A percentile compares a stretch with the other conserved stretches of the same genome.
Conservation (phyloP, 2,113 vertebrate species). For the Pavo muticus region DNA sequence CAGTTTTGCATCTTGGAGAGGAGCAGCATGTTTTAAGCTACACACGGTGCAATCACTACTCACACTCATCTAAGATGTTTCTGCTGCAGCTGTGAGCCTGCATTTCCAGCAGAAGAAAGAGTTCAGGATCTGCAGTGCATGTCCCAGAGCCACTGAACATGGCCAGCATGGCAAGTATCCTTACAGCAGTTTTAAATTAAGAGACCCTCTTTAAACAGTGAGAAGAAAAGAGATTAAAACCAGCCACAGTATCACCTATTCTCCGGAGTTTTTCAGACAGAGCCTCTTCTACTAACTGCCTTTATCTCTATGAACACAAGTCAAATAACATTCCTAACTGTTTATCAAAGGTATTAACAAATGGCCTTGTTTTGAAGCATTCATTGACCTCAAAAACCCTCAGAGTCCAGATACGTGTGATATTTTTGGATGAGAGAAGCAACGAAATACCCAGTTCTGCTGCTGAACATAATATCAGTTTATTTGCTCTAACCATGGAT, state of each 20-base stretch:
- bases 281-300: not conserved
- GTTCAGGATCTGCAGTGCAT: not conserved
- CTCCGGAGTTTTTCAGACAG: not conserved
- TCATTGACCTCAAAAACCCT: not conserved
- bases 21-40: not conserved
- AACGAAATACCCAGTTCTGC: not conserved
- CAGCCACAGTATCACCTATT: not conserved
- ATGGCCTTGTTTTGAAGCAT: not conserved
- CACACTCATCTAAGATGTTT: not conserved
- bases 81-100: not conserved
- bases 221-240: constrained; percentile 19
- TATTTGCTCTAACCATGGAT: rapidly evolving
- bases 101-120: not conserved
- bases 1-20: not conserved
- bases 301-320: not conserved
- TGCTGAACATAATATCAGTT: not conserved
- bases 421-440: not conserved
- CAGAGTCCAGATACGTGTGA: rapidly evolving
- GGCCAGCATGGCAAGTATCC: not conserved
- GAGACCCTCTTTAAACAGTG: constrained; percentile 16
- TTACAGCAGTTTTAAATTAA: constrained; percentile 35
- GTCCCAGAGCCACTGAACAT: not conserved
- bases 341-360: not conserved
- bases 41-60: not conserved
- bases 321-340: not conserved